Evolutionary conservation across 2,113 vertebrate species (phyloP), one percentile per base, ranked within the genome.

Genomic region (Hipposideros armiger): DNA sequence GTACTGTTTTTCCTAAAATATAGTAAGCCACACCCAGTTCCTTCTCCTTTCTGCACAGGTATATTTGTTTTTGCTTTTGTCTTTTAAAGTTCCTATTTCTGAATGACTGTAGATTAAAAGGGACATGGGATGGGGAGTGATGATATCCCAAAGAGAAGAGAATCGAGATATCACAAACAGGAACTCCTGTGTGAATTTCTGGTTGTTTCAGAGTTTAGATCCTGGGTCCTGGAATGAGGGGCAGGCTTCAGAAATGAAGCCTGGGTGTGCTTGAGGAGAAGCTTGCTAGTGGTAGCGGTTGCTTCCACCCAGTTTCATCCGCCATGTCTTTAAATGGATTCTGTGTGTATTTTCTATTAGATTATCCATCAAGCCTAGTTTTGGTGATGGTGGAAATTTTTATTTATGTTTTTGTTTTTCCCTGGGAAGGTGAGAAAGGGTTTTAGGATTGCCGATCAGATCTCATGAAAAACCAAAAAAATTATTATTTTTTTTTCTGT

Each of bases 251-350:
- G 54, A 60, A 13, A 32, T 22, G 52, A 74, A 69, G 30, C 22
- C 72, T 62, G 42, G 30, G 6, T 4, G 0, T 36, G 45, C 66
- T 30, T 7, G 54, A 74, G 17, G 7, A 66, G 66, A 26, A 62
- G 70, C 26, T 11, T 50, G 47, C 42, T 32, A 14, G 16, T 3
- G 28, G 26, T 13, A 42, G 64, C 32, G 54, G 67, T n/a, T 42
- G 60, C 32, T 22, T 19, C 52, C 1, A 0, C 26, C 3, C 13
- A 5, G 26, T 22, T 77, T 32, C 50, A 8, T 24, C 28, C 40
- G 66, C 24, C 0, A 0, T 28, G 45, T n/a, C 2, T 2, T 28
- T 45, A 26, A 26, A 26, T 4, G 26, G 17, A 20, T 1, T 66
- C 22, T 28, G 14, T 77, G 45, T n/a, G 3, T 11, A 7, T 32